These are phyloP conservation scores for Oreohelix idahoensis DNA, from an alignment of 1,140 invertebrate genomes.

Conservation along the genomic window DNA sequence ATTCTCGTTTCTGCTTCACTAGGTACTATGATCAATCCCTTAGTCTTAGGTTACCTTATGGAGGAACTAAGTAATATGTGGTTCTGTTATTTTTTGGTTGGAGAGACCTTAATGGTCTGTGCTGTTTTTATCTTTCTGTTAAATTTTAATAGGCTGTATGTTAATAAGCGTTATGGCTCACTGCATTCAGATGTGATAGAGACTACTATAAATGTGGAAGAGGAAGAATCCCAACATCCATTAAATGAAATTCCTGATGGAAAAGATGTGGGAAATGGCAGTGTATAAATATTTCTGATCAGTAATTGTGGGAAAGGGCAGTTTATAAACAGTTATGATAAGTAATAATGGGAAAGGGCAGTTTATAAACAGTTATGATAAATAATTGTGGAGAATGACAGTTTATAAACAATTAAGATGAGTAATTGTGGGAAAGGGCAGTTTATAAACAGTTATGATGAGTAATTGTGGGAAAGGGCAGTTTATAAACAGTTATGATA, in stretches of 20 bases:
- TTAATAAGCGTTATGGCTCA: slow-evolving; percentile 9
- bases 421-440: no score
- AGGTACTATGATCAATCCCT: slow-evolving; percentile 47
- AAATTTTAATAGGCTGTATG: slow-evolving; percentile 1
- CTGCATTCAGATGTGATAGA: background rate
- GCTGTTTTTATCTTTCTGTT: slow-evolving; percentile 36
- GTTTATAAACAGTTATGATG: no score
- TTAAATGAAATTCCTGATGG: background rate
- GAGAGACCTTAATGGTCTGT: slow-evolving; percentile 40
- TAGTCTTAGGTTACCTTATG: slow-evolving; percentile 51
- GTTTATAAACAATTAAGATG: no score
- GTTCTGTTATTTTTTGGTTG: slow-evolving; percentile 53
- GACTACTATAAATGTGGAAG: background rate
- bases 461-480: no score
- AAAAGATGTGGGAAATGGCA: background rate
- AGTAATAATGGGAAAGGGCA: no score
- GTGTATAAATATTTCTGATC: background rate
- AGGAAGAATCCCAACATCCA: background rate
- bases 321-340: no score
- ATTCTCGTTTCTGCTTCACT: slow-evolving; percentile 50
- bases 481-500: no score
- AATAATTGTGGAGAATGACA: no score
- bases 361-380: no score
- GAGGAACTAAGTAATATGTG: slow-evolving; percentile 51
- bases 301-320: no score